Base-by-base conservation (phyloP, 2,797 vertebrate species). In the Paguma larvata region DNA sequence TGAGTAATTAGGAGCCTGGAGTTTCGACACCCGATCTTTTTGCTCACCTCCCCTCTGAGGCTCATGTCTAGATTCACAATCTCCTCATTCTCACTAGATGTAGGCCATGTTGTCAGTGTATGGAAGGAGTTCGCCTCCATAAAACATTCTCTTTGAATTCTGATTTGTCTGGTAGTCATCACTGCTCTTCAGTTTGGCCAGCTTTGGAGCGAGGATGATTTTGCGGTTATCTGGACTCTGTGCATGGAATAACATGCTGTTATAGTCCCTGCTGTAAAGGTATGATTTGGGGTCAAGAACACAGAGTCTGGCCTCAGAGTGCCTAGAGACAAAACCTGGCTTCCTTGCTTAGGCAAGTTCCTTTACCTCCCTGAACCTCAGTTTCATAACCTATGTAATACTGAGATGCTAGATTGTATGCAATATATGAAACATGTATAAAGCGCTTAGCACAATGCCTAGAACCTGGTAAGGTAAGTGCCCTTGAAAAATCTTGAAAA, bases 1-100 rank as follows among this genome's bases (percentile, higher is more conserved):
- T 99, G 98, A 98, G 98, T 97, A 46, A 41, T 30, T n/a, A 11
- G 23, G 44, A 85, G 46, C 27, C 51, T 82, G 59, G 11, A 16
- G 25, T 6, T 8, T 51, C 15, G 30, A 19, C 67, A 1, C 32
- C n/a, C 15, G 21, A 51, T 67, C 68, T 34, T 80, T 56, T 8
- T 72, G 21, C 41, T 72, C 27, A 23, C 32, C 51, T 67, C 65
- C 62, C 10, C 25, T 78, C 53, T 38, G 38, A 77, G 83, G 73
- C 38, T 70, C 1, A 0, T 16, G 6, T 77, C 19, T 32, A 30
- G 21, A 41, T 48, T 80, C 23, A 19, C 25, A 67, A 14, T 38
- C 30, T 65, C 27, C 68, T 32, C 18, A 0, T 44, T 62, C 63
- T 83, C 44, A 78, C 2, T 46, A 48, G 30, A 34, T 34, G 1